Conservation (phyloP, 1,140 invertebrate genomes). For the Drosophila arizonae region DNA sequence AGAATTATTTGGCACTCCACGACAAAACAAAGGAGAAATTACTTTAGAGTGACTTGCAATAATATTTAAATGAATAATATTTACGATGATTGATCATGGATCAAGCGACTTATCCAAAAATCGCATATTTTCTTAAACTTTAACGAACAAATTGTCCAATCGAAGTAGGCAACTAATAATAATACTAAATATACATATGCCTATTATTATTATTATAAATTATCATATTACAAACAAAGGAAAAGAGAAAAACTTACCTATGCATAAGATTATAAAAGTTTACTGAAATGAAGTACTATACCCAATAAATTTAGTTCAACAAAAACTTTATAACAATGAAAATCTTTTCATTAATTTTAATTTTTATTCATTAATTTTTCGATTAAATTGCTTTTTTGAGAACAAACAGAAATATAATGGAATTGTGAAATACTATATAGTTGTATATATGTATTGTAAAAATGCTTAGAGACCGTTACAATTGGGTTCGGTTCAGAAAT, state of each 20-base stretch:
- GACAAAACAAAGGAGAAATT: background rate
- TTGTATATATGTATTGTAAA: constrained; percentile 50
- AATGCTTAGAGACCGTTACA: constrained; percentile 64
- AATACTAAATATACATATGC: constrained; percentile 51
- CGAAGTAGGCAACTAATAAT: constrained; percentile 47
- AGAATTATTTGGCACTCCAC: constrained; percentile 46
- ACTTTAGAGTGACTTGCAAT: constrained; percentile 49
- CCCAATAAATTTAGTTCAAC: constrained; percentile 83
- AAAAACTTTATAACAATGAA: constrained; percentile 82
- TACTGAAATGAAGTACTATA: constrained; percentile 77
- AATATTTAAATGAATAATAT: constrained; percentile 32
- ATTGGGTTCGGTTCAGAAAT: constrained; percentile 75
- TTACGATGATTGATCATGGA: constrained; percentile 64
- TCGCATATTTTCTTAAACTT: constrained; percentile 52
- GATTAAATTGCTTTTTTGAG: constrained; percentile 75
- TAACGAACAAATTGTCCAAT: constrained; percentile 58
- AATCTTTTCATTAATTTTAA: constrained; percentile 78
- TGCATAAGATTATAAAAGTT: constrained; percentile 77
- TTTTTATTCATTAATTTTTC: constrained; percentile 67
- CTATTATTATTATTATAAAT: constrained; percentile 55
- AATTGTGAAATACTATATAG: constrained; percentile 14
- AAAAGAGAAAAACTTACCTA: constrained; percentile 45
- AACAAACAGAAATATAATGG: constrained; percentile 14
- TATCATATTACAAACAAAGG: constrained; percentile 42
- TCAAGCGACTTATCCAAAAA: constrained; percentile 46